phyloP scores from a whole-genome alignment of 1,140 invertebrate genomes.

The Drosophila ercepeae region DNA sequence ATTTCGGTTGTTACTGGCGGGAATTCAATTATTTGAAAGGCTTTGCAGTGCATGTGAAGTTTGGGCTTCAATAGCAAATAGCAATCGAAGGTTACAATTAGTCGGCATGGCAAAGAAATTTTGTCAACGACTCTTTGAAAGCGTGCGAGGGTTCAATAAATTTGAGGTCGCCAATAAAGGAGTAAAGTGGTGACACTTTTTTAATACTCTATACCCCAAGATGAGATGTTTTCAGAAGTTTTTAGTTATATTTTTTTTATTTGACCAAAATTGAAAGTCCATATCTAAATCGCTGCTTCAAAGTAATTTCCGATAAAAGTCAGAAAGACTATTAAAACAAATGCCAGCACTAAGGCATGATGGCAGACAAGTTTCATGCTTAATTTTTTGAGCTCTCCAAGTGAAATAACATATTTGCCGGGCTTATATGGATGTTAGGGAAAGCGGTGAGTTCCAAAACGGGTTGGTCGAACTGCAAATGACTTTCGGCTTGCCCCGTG shows the following conservation, averaged over 20 bases:
- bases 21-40: slow-evolving; percentile 65
- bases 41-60: slow-evolving; percentile 29
- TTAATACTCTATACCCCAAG: background rate
- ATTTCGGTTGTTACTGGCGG: background rate
- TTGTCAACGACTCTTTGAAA: slow-evolving; percentile 65
- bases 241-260: too few relatives aligned
- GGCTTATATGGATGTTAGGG: slow-evolving; percentile 30
- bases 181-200: slow-evolving; percentile 3
- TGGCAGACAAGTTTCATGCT: slow-evolving; percentile 15
- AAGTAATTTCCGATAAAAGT: background rate
- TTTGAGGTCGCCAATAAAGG: background rate
- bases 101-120: slow-evolving; percentile 28
- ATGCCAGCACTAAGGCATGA: slow-evolving; percentile 14
- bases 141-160: slow-evolving; percentile 55
- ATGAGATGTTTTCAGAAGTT: too few relatives aligned
- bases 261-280: background rate
- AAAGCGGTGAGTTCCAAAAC: slow-evolving; percentile 33
- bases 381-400: slow-evolving; percentile 15
- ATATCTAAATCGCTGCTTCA: background rate
- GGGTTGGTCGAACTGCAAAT: slow-evolving; percentile 79
- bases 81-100: slow-evolving; percentile 69
- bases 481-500: slow-evolving; percentile 50
- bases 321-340: background rate
- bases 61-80: slow-evolving; percentile 18
- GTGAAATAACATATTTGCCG: slow-evolving; percentile 16